phyloP scores from a whole-genome alignment of 2,113 vertebrate species.

The Ciconia stormi region DNA sequence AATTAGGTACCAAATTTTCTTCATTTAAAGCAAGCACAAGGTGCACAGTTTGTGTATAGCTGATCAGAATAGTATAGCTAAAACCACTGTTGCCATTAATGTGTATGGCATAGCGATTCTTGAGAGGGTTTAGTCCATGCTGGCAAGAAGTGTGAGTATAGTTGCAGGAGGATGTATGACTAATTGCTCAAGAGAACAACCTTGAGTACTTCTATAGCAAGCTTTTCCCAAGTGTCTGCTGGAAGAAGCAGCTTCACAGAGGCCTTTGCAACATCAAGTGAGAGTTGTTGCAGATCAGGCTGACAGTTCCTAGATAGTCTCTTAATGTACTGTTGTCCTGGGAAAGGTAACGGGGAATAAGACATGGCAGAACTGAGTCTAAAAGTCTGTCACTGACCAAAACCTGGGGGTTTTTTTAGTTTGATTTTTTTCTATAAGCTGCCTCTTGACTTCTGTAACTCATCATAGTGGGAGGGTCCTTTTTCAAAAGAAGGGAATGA shows the following conservation, averaged over 20 bases:
- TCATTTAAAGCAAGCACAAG: background rate
- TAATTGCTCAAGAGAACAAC: conserved; percentile 15
- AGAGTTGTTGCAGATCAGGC: background rate
- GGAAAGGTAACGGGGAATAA: background rate
- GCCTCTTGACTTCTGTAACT: background rate
- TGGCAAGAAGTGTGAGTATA: background rate
- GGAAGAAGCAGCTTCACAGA: background rate
- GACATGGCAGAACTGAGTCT: background rate
- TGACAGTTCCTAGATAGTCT: background rate
- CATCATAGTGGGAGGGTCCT: background rate
- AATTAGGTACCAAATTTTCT: background rate
- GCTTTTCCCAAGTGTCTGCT: background rate
- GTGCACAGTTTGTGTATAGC: background rate
- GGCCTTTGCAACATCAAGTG: background rate
- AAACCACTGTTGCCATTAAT: background rate
- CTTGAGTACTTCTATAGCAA: background rate
- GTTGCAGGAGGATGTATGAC: conserved; percentile 26
- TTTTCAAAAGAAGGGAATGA: background rate
- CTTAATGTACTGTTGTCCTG: background rate
- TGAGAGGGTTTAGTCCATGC: background rate
- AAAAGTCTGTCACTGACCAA: background rate
- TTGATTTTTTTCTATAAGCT: background rate
- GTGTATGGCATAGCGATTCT: background rate
- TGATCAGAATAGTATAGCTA: background rate
- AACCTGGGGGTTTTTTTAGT: accelerated